Evolutionary conservation across 2,797 vertebrate species (phyloP), one percentile per base, ranked within the genome.

Genomic region (Hephaestus fuliginosus): DNA sequence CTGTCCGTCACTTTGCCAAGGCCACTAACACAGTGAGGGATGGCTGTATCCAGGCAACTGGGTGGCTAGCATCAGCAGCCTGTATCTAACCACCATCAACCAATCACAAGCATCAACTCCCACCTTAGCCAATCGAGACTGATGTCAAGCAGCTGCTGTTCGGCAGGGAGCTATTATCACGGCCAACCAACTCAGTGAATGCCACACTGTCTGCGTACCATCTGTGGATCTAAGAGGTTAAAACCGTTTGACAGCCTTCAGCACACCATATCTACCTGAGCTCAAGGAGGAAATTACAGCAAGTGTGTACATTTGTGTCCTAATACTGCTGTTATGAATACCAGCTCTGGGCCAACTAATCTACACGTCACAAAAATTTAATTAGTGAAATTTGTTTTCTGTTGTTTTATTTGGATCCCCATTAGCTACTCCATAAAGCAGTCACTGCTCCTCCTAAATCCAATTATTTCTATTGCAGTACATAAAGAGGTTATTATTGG

Each of bases 11-110:
- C 89, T 93, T 92, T 93, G 90, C 88, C 94, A 96, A 95, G 95
- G 95, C 95, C 95, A 93, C 93, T 93, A 75, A 89, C 85, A 93
- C 91, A 94, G 89, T 81, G 89, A 88, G 90, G 86, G 90, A 91
- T 84, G 85, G 88, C 94, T 92, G 96, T 96, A 94, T 93, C 96
- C 91, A 96, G 93, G 95, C 95, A 96, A 96, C 96, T 69, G 17
- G 48, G 77, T 36, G 12, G 82, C 80, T 58, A 83, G 79, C 85
- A 85, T 81, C 88, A 84, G 76, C 84, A 85, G 88, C 74, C 78
- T 86, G 89, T 82, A 87, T 92, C 82, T 79, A 91, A 89, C 90
- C 77, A 58, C 90, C 87, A 85, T 93, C 93, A 90, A 86, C 95
- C 95, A 95, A 94, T 96, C 88, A 74, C 77, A 25, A 55, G 72